Conservation (phyloP, 2,113 vertebrate species). For the Xiphophorus hellerii region DNA sequence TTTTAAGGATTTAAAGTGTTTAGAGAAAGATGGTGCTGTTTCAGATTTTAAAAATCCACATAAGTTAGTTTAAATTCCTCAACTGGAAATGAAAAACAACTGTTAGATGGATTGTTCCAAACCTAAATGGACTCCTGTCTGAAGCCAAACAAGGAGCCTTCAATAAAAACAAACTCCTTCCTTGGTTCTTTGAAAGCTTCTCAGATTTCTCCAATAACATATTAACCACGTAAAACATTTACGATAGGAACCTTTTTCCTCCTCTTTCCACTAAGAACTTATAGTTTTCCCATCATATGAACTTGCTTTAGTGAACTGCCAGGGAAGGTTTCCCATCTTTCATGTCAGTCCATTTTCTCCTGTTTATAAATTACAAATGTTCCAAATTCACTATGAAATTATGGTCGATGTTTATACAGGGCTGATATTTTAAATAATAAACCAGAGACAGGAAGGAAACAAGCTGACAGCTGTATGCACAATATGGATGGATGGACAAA, state of each 20-base stretch:
- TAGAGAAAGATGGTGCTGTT: no score
- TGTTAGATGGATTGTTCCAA: no score
- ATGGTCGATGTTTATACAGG: neutral
- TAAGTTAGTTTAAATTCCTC: no score
- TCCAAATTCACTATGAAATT: neutral
- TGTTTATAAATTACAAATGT: neutral
- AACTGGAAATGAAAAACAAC: no score
- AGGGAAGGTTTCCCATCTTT: neutral
- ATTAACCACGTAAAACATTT: constrained; percentile 18
- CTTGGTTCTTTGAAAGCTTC: constrained; percentile 34
- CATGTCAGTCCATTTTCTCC: neutral
- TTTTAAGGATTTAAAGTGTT: no score
- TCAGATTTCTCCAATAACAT: constrained; percentile 50
- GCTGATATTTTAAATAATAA: no score
- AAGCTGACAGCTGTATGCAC: no score
- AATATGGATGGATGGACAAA: no score
- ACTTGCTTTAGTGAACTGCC: neutral
- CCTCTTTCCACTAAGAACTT: neutral
- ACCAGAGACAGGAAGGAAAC: no score
- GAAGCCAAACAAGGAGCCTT: neutral
- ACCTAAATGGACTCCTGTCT: neutral
- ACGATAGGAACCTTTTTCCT: neutral
- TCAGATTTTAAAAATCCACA: no score
- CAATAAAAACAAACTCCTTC: neutral
- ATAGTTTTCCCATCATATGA: neutral